Conservation (phyloP, 37 sponge, comb jelly and placozoan genomes). For the Amphimedon queenslandica region DNA sequence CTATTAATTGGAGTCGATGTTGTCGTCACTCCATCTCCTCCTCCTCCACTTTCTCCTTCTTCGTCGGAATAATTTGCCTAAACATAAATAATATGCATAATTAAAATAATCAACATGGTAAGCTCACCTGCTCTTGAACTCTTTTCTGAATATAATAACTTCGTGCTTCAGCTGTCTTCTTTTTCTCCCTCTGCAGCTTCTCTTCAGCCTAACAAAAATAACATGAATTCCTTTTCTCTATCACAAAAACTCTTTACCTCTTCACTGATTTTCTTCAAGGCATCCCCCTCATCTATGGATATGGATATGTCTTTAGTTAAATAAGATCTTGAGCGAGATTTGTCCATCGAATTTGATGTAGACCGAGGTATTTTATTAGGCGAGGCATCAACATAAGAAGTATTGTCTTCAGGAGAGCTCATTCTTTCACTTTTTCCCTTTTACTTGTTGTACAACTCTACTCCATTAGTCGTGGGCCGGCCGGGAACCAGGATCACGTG, state of each 20-base stretch:
- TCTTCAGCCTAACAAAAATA: conserved; percentile 45
- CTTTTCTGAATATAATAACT: conserved; percentile 37
- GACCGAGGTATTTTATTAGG: neutral
- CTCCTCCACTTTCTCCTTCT: conserved; percentile 19
- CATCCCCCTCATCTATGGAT: conserved; percentile 3
- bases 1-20: neutral
- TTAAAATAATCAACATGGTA: neutral
- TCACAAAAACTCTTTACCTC: neutral
- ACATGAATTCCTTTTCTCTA: neutral
- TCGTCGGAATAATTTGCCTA: conserved; percentile 58
- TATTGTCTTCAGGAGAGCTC: neutral
- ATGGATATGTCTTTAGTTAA: conserved; percentile 1
- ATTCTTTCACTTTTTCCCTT: no score
- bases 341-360: neutral
- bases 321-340: neutral
- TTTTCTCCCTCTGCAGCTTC: conserved; percentile 27
- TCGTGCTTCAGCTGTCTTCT: conserved; percentile 32
- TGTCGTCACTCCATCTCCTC: neutral
- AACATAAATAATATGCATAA: neutral
- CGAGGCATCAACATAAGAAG: no score
- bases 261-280: neutral
- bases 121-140: conserved; percentile 14
- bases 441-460: no score
- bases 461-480: no score
- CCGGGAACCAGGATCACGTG: no score